Percentiles rank a stretch among this genome's conserved stretches.
phyloP scores from a whole-genome alignment of 2,888 invertebrate genomes.

The Drosophila prostipennis region DNA sequence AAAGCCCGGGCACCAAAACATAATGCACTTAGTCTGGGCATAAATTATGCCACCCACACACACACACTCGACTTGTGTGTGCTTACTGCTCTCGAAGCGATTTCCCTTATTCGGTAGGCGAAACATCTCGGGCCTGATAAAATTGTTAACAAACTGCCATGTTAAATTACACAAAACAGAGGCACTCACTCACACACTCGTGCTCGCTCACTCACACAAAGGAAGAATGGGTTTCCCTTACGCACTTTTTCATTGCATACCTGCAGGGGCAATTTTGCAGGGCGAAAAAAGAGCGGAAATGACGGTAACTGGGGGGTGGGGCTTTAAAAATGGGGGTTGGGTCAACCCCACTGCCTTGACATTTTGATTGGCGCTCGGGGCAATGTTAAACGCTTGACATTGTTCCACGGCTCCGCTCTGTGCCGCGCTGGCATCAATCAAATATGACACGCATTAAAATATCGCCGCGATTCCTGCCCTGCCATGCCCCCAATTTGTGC shows the following conservation, averaged over 20 bases:
- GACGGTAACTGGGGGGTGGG: constrained; percentile 6
- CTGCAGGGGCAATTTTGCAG: constrained; percentile 63
- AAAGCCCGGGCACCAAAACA: constrained; percentile 47
- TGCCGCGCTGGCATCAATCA: constrained; percentile 65
- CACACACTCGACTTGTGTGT: constrained; percentile 15
- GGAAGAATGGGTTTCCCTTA: constrained; percentile 26
- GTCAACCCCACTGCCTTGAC: constrained; percentile 30
- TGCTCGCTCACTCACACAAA: background rate
- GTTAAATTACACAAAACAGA: constrained; percentile 65
- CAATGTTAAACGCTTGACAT: constrained; percentile 74
- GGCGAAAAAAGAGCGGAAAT: constrained; percentile 21
- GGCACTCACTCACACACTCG: constrained; percentile 6
- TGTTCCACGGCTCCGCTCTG: constrained; percentile 51
- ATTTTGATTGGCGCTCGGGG: constrained; percentile 58
- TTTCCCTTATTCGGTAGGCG: constrained; percentile 20
- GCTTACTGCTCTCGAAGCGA: constrained; percentile 51
- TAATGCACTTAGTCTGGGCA: constrained; percentile 73
- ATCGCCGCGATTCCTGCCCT: constrained; percentile 52
- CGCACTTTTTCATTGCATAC: constrained; percentile 72
- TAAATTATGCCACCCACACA: constrained; percentile 60
- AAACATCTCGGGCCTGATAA: constrained; percentile 55
- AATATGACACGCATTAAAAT: constrained; percentile 79
- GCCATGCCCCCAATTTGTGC: background rate
- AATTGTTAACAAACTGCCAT: constrained; percentile 70
- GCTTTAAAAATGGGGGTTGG: constrained; percentile 6